These are phyloP conservation scores for Anguilla megastoma DNA, from an alignment of 2,797 vertebrate genomes.

Conservation along the genomic window DNA sequence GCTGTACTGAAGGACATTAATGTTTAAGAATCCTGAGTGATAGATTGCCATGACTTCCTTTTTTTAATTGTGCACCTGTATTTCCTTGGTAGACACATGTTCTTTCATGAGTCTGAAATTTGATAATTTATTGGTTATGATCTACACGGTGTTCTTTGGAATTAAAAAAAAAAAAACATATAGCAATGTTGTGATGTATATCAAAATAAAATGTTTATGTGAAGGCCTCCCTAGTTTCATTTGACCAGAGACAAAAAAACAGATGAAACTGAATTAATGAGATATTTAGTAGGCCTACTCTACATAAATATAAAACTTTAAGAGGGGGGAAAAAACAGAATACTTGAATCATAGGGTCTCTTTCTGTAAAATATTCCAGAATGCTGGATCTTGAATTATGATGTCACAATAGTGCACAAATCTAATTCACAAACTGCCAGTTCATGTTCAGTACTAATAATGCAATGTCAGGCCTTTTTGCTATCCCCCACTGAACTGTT, in stretches of 20 bases:
- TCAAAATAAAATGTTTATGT: constrained; percentile 12
- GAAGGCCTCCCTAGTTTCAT: background rate
- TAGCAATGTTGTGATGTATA: constrained; percentile 25
- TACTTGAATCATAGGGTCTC: too few relatives aligned
- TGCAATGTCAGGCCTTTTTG: background rate
- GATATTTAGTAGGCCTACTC: background rate
- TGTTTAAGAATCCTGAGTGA: background rate
- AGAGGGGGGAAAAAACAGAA: background rate
- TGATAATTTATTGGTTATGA: constrained; percentile 39
- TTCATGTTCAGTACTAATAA: background rate
- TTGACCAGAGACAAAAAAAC: background rate
- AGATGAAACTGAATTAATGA: background rate
- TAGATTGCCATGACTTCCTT: constrained; percentile 24
- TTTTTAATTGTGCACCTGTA: constrained; percentile 28
- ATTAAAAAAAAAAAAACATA: constrained; percentile 17
- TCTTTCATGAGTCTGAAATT: constrained; percentile 45
- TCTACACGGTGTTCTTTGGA: constrained; percentile 38
- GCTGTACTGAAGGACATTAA: background rate
- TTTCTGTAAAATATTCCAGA: too few relatives aligned
- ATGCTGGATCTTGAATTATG: too few relatives aligned
- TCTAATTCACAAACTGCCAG: background rate
- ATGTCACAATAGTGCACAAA: background rate
- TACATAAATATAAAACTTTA: background rate
- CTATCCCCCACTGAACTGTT: background rate
- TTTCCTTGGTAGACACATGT: constrained; percentile 40